These are phyloP conservation scores for Elaphurus davidianus DNA, from an alignment of 2,113 vertebrate genomes.

Conservation along the genomic window DNA sequence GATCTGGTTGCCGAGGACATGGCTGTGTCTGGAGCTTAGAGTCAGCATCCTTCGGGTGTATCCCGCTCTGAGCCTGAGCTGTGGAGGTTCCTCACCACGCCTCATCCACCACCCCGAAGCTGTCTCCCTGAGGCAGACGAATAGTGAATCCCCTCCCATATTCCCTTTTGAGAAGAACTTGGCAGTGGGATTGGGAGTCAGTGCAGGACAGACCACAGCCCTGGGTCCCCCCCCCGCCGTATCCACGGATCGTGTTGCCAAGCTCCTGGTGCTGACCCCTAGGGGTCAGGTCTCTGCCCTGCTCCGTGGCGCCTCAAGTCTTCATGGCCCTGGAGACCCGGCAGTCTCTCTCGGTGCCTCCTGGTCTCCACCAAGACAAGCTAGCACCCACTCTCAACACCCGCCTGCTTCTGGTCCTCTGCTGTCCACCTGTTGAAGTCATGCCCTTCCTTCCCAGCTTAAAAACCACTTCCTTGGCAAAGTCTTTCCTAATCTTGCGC, in stretches of 20 bases:
- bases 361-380: accelerated
- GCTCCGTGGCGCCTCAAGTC: accelerated
- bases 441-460: neutral
- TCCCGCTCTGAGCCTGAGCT: neutral
- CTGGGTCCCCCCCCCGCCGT: neutral
- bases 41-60: neutral
- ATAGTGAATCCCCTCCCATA: neutral
- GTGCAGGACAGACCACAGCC: neutral
- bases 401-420: neutral
- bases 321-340: neutral
- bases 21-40: neutral
- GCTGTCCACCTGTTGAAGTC: neutral
- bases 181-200: neutral
- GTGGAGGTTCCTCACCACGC: neutral
- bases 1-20: neutral
- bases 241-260: neutral
- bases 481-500: neutral
- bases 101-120: neutral
- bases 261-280: neutral
- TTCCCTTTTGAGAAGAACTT: neutral
- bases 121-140: neutral
- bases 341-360: neutral
- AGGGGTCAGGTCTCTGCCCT: no score
- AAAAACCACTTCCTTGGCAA: neutral
- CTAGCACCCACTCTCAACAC: neutral